A percentile compares a stretch with the other conserved stretches of the same genome.
Evolutionary conservation across 2,113 vertebrate species (phyloP).

Genomic region (Centropus unirufus): DNA sequence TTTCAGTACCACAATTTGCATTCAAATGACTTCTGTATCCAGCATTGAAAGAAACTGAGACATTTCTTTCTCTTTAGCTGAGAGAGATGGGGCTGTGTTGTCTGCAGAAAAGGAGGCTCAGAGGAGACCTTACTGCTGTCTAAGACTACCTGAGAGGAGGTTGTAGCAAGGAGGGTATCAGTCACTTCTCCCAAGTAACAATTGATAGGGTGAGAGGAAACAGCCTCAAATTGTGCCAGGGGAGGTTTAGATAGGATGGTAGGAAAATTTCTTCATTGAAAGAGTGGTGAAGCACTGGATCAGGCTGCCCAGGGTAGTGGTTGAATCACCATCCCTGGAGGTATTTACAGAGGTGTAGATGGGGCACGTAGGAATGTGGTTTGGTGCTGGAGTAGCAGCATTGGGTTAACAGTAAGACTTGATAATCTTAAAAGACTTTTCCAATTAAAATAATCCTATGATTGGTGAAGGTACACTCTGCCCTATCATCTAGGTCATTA

Average conservation of each 20-base stretch:
- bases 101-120: not conserved
- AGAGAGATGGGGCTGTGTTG: not conserved
- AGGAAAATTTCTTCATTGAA: not conserved
- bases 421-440: not conserved
- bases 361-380: not conserved
- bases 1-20: not conserved
- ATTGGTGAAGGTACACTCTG: not conserved
- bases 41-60: not conserved
- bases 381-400: not conserved
- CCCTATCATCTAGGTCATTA: not conserved
- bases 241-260: not conserved
- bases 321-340: not conserved
- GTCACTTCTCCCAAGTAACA: not conserved
- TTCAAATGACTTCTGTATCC: not conserved
- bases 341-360: not conserved
- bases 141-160: not conserved
- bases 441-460: not conserved
- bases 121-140: not conserved
- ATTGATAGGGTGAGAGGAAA: not conserved
- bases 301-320: not conserved
- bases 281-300: not conserved
- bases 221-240: fast-evolving
- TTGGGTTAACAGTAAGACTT: not conserved
- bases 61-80: not conserved
- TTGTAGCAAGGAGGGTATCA: fast-evolving